These are phyloP conservation scores for Bombus fervidus DNA, from an alignment of 1,140 invertebrate species.

Conservation along the genomic window DNA sequence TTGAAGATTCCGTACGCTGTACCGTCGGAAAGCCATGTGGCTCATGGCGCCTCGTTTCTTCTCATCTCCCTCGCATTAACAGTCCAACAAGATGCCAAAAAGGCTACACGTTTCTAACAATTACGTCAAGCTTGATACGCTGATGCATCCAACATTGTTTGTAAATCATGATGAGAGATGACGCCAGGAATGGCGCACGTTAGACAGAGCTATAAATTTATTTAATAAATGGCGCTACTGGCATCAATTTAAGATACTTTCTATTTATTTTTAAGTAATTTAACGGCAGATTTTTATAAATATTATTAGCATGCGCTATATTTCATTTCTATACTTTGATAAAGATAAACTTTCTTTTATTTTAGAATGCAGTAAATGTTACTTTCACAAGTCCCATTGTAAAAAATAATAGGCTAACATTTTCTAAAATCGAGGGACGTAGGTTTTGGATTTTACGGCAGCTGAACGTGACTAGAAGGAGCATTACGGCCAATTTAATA, in stretches of 20 bases:
- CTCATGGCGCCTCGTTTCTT: conserved; percentile 32
- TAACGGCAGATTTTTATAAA: background rate
- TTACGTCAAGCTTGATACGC: conserved; percentile 5
- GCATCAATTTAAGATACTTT: too few relatives aligned
- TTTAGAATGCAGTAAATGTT: background rate
- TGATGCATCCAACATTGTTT: background rate
- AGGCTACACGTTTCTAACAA: background rate
- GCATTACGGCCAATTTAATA: conserved; percentile 14
- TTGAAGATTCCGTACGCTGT: background rate
- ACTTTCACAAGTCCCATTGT: background rate
- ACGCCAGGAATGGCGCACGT: too few relatives aligned
- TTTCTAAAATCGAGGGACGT: background rate
- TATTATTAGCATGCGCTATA: background rate
- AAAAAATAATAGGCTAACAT: background rate
- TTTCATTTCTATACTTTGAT: background rate
- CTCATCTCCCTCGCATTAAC: background rate
- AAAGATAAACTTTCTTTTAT: background rate
- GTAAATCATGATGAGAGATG: background rate
- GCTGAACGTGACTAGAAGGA: conserved; percentile 20
- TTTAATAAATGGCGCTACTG: background rate
- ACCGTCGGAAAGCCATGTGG: conserved; percentile 32
- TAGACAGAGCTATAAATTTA: background rate
- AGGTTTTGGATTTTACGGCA: conserved; percentile 16
- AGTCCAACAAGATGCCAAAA: background rate
- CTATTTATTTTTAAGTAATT: too few relatives aligned